Conservation (phyloP, 2,888 invertebrate genomes). For the Himalopsyche kuldschensis region DNA sequence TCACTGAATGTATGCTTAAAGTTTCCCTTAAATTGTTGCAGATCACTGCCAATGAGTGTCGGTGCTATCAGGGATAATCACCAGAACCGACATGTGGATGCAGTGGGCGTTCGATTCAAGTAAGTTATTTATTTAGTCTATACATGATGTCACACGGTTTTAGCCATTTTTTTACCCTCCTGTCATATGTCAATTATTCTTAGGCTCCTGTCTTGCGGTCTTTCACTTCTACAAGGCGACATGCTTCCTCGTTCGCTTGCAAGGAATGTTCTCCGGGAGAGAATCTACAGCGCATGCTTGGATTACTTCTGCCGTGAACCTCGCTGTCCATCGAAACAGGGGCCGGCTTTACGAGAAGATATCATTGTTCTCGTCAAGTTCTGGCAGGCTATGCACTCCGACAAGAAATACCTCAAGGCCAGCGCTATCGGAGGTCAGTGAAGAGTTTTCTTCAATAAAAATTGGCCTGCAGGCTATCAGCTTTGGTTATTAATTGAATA, state of each 20-base stretch:
- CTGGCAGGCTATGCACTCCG: conserved; percentile 95
- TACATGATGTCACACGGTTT: neutral
- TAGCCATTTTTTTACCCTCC: no score
- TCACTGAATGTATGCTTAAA: no score
- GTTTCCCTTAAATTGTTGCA: conserved; percentile 35
- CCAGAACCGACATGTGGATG: conserved; percentile 84
- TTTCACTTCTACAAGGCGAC: conserved; percentile 92
- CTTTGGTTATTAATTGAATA: no score
- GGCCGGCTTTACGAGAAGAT: conserved; percentile 82
- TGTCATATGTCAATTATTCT: neutral
- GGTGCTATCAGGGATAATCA: conserved; percentile 67
- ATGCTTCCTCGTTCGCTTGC: conserved; percentile 82
- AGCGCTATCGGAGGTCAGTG: conserved; percentile 75
- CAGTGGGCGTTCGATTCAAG: conserved; percentile 91
- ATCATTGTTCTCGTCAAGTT: conserved; percentile 86
- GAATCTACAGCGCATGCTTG: conserved; percentile 91
- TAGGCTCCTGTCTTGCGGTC: conserved; percentile 85
- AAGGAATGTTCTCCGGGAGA: conserved; percentile 90
- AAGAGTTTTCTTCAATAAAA: neutral
- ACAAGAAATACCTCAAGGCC: conserved; percentile 86
- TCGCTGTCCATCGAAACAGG: conserved; percentile 83
- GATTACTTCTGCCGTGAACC: conserved; percentile 94
- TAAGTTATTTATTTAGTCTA: conserved; percentile 46
- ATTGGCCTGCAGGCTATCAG: no score
- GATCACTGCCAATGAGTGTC: conserved; percentile 82